These are phyloP conservation scores for Podocnemis expansa DNA, from an alignment of 2,113 vertebrate species.

Conservation along the genomic window DNA sequence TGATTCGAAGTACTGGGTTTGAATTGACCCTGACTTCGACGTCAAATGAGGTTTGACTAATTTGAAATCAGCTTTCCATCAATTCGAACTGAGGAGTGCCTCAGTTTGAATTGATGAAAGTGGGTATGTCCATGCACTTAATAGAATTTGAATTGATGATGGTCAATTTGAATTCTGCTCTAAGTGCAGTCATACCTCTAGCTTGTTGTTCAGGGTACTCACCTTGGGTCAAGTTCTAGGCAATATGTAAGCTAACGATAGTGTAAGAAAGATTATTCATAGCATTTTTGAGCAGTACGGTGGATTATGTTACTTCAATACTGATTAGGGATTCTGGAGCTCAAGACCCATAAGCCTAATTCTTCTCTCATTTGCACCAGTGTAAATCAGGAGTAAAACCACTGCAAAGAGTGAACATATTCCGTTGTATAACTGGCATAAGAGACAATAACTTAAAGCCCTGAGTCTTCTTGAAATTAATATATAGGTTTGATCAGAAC, in stretches of 20 bases:
- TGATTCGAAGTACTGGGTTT: no score
- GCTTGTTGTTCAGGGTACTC: not conserved
- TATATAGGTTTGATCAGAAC: not conserved
- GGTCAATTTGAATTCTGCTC: no score
- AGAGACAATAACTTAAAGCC: not conserved
- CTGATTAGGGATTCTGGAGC: not conserved
- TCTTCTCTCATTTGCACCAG: not conserved
- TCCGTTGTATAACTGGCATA: fast-evolving
- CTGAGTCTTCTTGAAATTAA: not conserved
- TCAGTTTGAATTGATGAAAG: no score
- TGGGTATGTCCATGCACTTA: no score
- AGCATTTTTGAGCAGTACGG: no score
- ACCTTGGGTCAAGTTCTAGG: not conserved
- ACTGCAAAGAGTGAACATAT: not conserved
- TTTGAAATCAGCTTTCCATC: no score
- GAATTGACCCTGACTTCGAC: no score
- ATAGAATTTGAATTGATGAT: no score
- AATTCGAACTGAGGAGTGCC: no score
- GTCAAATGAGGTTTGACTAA: no score
- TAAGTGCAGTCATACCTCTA: no score
- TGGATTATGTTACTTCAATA: not conserved
- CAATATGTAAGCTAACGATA: not conserved
- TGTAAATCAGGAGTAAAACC: fast-evolving
- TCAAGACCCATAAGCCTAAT: not conserved
- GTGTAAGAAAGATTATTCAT: not conserved